Conservation (phyloP, 2,888 invertebrate genomes). For the Alloscopus bannaensis region DNA sequence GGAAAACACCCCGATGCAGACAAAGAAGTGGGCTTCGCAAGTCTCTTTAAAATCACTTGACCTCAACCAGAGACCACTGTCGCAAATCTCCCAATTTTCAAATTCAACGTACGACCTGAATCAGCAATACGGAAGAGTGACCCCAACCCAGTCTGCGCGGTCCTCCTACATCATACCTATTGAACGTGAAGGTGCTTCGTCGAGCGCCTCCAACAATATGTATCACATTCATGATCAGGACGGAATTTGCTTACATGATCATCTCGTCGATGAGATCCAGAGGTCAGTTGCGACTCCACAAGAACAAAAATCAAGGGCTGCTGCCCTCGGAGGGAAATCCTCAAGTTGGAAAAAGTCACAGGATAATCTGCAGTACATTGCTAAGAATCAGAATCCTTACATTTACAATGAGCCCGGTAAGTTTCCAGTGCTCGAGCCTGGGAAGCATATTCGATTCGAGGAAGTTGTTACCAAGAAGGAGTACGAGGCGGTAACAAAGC, state of each 20-base stretch:
- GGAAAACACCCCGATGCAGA: conserved; percentile 50
- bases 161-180: conserved; percentile 58
- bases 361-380: conserved; percentile 62
- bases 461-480: conserved; percentile 64
- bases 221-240: conserved; percentile 50
- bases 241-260: conserved; percentile 41
- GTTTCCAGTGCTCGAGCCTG: conserved; percentile 56
- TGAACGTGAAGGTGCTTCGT: conserved; percentile 49
- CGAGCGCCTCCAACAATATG: conserved; percentile 18
- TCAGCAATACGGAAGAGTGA: conserved; percentile 35
- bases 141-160: conserved; percentile 37
- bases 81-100: conserved; percentile 60
- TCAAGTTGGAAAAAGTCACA: conserved; percentile 50
- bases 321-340: conserved; percentile 33
- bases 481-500: conserved; percentile 51
- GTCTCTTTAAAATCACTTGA: conserved; percentile 63
- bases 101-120: conserved; percentile 22
- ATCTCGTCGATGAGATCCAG: conserved; percentile 14
- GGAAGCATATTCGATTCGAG: conserved; percentile 63
- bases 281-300: conserved; percentile 1
- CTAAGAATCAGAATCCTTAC: conserved; percentile 60
- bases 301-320: conserved; percentile 10
- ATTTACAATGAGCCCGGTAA: conserved; percentile 61
- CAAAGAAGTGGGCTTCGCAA: conserved; percentile 60
- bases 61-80: conserved; percentile 40